phyloP scores from a whole-genome alignment of 2,113 vertebrate species.

The Lathamus discolor region DNA sequence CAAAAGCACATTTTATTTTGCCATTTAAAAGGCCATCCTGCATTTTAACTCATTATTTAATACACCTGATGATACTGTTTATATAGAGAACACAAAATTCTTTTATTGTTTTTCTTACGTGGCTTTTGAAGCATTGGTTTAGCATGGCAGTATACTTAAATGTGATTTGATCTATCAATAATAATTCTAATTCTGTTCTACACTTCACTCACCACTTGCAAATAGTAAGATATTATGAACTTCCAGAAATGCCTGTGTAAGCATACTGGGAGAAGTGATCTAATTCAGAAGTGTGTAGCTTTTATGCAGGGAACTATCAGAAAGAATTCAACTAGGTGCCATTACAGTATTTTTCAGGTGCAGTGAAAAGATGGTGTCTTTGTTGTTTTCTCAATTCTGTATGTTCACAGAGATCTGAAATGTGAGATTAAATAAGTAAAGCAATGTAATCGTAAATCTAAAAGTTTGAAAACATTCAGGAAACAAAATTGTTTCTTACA shows the following conservation, averaged over 20 bases:
- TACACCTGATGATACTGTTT: background rate
- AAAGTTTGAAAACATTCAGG: background rate
- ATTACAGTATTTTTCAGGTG: background rate
- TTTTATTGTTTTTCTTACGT: background rate
- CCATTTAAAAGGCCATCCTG: background rate
- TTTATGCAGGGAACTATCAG: background rate
- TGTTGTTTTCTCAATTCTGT: background rate
- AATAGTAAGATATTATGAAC: fast-evolving
- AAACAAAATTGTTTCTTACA: background rate
- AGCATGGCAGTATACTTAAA: background rate
- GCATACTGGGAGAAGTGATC: background rate
- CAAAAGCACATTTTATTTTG: constrained; percentile 35
- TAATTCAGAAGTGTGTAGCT: background rate
- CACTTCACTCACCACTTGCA: background rate
- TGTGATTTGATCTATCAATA: background rate
- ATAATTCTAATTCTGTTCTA: background rate
- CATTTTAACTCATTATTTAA: background rate
- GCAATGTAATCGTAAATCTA: background rate
- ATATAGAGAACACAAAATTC: background rate
- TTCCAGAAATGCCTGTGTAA: background rate
- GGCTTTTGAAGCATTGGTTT: background rate
- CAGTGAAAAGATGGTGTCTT: background rate
- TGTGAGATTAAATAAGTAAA: background rate
- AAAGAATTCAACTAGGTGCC: background rate
- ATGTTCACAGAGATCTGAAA: background rate